phyloP scores from a whole-genome alignment of 2,113 vertebrate genomes.

The Numenius arquata region DNA sequence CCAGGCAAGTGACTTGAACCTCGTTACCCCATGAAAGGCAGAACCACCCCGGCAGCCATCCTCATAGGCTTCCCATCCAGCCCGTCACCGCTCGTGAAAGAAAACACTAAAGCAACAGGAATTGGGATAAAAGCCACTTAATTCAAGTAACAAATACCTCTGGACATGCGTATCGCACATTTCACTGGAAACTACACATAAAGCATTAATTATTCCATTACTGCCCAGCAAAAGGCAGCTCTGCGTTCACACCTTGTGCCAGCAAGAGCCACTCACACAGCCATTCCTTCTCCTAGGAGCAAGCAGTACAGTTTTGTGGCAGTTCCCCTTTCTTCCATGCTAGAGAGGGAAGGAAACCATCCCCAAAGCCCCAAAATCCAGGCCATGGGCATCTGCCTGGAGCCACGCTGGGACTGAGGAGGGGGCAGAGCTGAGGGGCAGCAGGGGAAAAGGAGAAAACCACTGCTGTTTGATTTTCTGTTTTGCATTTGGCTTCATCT shows the following conservation, averaged over 20 bases:
- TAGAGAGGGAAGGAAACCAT: neutral
- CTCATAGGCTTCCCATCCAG: rapidly evolving
- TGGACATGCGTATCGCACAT: neutral
- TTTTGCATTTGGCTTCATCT: slow-evolving; percentile 9
- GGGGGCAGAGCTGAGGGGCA: neutral
- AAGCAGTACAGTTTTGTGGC: neutral
- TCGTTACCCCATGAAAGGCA: neutral
- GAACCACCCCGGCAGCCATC: neutral
- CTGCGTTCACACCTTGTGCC: neutral
- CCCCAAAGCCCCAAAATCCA: neutral
- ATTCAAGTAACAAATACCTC: neutral
- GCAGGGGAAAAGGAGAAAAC: neutral
- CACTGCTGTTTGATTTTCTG: neutral
- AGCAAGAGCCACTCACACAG: neutral
- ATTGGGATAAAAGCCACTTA: neutral
- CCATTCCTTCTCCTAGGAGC: neutral
- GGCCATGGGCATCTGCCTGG: neutral
- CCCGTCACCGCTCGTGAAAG: neutral
- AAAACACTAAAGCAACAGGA: neutral
- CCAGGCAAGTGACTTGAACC: neutral
- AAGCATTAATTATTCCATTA: neutral
- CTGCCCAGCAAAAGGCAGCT: neutral
- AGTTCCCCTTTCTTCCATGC: neutral
- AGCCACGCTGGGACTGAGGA: neutral
- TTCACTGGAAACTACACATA: neutral